phyloP scores from a whole-genome alignment of 2,797 vertebrate species.

The Mallotus villosus region DNA sequence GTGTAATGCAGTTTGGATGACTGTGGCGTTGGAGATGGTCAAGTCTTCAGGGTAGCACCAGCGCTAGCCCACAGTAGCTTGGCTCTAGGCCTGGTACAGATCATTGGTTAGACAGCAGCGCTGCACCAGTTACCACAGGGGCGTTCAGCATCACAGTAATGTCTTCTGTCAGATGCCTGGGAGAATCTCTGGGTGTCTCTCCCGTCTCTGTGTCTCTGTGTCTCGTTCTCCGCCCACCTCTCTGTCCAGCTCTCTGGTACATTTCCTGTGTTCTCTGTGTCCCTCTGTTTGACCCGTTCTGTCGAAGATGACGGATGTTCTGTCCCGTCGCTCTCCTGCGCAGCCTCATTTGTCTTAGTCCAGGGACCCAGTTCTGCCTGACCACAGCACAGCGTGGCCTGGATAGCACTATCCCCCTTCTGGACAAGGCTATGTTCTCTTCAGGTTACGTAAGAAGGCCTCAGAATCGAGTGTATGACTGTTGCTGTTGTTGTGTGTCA shows the following conservation, averaged over 20 bases:
- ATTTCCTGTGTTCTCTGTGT: neutral
- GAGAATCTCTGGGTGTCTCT: constrained; percentile 4
- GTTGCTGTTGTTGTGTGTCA: no score
- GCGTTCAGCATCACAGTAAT: neutral
- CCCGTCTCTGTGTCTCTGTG: constrained; percentile 1
- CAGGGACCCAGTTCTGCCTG: constrained; percentile 3
- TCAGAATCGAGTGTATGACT: neutral
- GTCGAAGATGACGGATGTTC: neutral
- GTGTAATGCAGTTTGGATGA: neutral
- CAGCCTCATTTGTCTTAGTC: neutral
- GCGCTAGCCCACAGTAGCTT: constrained; percentile 30
- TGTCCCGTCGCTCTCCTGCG: no score
- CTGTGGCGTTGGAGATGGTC: no score
- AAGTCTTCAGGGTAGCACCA: constrained; percentile 3
- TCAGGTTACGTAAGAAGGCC: constrained; percentile 16
- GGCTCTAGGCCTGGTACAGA: constrained; percentile 12
- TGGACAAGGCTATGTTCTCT: constrained; percentile 24
- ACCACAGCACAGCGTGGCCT: constrained; percentile 1
- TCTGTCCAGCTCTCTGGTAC: neutral
- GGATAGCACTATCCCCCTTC: neutral
- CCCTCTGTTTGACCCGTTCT: neutral
- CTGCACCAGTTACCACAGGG: no score
- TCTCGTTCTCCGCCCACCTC: neutral
- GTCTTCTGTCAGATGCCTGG: neutral
- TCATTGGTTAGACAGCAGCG: constrained; percentile 25